phyloP scores from a whole-genome alignment of 92 coral and sea anemone species.

The Phenganax stokvisi region DNA sequence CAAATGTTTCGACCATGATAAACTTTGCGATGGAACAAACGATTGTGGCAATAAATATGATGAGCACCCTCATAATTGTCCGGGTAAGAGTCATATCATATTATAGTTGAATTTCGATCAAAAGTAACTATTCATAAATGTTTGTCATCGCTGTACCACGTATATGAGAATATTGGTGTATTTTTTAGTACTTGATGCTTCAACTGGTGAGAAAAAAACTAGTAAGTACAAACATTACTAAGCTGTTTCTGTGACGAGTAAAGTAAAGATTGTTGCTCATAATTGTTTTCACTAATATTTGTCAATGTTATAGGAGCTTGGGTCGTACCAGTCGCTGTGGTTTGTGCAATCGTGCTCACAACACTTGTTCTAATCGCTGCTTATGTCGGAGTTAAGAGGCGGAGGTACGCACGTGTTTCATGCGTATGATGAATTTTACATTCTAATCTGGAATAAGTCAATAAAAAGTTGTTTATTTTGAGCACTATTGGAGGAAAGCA shows the following conservation, averaged over 20 bases:
- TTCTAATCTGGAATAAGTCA: too few relatives aligned
- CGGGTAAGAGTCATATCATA: too few relatives aligned
- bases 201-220: conserved; percentile 18
- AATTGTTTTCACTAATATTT: background rate
- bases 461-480: too few relatives aligned
- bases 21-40: conserved; percentile 9
- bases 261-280: background rate
- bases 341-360: conserved; percentile 71
- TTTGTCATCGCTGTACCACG: background rate
- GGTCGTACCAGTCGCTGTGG: conserved; percentile 81
- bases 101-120: too few relatives aligned
- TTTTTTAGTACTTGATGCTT: conserved; percentile 15
- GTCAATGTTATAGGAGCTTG: conserved; percentile 41
- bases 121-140: background rate
- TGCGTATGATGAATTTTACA: too few relatives aligned
- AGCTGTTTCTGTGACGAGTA: too few relatives aligned
- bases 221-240: background rate
- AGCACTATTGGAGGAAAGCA: too few relatives aligned
- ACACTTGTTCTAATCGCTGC: conserved; percentile 72
- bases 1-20: conserved; percentile 11
- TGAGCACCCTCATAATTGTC: background rate
- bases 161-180: background rate
- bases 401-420: conserved; percentile 56
- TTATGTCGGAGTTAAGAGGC: conserved; percentile 67
- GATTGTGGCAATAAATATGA: conserved; percentile 18